Evolutionary conservation across 1,140 invertebrate species (phyloP).

Genomic region (Zaprionus tsacasi): DNA sequence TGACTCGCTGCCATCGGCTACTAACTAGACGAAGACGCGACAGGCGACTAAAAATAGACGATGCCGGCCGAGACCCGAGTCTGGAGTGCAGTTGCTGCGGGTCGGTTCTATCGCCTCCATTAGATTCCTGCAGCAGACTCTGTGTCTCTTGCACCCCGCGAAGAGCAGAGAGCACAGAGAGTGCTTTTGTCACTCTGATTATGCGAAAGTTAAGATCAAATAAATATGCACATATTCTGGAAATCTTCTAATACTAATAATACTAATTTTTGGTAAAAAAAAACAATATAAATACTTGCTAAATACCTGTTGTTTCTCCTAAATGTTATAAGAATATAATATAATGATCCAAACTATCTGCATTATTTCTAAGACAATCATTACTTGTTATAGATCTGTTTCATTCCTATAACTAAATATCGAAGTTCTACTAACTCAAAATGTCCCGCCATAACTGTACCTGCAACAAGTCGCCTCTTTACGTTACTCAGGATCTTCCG

Average conservation of each 20-base stretch:
- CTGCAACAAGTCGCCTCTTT: conserved; percentile 56
- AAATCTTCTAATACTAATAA: background rate
- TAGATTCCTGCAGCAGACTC: conserved; percentile 66
- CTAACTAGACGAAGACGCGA: conserved; percentile 68
- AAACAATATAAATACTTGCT: too few species aligned
- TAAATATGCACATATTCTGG: background rate
- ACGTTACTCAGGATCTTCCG: conserved; percentile 24
- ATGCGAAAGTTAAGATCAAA: background rate
- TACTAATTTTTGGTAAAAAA: too few species aligned
- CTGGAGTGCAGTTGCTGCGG: conserved; percentile 56
- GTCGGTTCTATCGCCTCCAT: conserved; percentile 61
- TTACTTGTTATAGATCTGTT: too few species aligned
- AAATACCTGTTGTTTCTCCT: too few species aligned
- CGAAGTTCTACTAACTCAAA: background rate
- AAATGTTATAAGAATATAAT: too few species aligned
- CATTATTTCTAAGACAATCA: background rate
- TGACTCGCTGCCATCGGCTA: conserved; percentile 38
- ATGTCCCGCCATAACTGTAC: conserved; percentile 39
- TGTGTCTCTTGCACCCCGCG: conserved; percentile 69
- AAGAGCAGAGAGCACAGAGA: conserved; percentile 21
- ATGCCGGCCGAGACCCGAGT: conserved; percentile 18
- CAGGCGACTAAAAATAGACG: conserved; percentile 63
- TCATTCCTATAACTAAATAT: background rate
- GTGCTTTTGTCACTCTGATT: background rate
- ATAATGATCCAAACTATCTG: too few species aligned